Evolutionary conservation across 2,888 invertebrate species (phyloP).

Genomic region (Electrophaes corylata): DNA sequence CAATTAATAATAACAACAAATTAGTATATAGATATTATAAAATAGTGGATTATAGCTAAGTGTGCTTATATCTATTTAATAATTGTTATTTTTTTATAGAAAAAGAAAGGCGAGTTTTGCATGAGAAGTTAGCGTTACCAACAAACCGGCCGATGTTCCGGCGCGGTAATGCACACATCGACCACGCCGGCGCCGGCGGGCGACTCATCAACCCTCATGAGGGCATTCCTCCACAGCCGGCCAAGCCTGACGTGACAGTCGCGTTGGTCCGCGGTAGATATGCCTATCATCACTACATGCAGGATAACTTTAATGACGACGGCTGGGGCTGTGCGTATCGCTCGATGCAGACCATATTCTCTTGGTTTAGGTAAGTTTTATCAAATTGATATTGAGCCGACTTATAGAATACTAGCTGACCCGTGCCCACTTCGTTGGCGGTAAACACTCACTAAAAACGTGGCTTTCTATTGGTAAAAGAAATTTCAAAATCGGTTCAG

Average conservation of each 20-base stretch:
- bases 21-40: too few relatives aligned
- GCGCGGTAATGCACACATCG: conserved; percentile 86
- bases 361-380: conserved; percentile 91
- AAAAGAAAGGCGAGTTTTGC: conserved; percentile 87
- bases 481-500: too few relatives aligned
- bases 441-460: too few relatives aligned
- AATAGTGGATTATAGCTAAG: too few relatives aligned
- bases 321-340: conserved; percentile 99
- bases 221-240: conserved; percentile 72
- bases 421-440: too few relatives aligned
- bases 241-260: conserved; percentile 54
- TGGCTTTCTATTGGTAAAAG: too few relatives aligned
- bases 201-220: conserved; percentile 91
- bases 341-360: conserved; percentile 97
- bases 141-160: conserved; percentile 89
- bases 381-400: too few relatives aligned
- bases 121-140: conserved; percentile 88
- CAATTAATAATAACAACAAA: too few relatives aligned
- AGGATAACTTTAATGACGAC: conserved; percentile 96
- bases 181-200: conserved; percentile 73
- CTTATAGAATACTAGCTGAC: too few relatives aligned
- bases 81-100: conserved; percentile 74
- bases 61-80: too few relatives aligned
- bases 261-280: conserved; percentile 92
- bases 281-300: conserved; percentile 98